phyloP scores from a whole-genome alignment of 2,797 vertebrate genomes.

The Lagodon rhomboides region DNA sequence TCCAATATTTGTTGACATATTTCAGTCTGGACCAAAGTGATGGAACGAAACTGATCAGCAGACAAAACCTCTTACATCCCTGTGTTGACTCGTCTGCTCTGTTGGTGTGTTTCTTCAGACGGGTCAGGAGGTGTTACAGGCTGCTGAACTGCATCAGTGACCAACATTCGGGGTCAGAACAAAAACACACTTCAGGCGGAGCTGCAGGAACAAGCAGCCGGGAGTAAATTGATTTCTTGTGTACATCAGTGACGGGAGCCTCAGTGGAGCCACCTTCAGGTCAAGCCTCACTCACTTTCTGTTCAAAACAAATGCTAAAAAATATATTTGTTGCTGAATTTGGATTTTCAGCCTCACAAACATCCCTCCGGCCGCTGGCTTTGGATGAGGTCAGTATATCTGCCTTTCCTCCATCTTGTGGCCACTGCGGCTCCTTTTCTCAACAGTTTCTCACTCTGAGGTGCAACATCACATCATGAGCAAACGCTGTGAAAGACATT shows the following conservation, averaged over 20 bases:
- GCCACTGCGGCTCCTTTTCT: neutral
- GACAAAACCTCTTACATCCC: neutral
- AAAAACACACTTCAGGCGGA: conserved; percentile 18
- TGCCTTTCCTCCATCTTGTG: neutral
- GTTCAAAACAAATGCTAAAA: neutral
- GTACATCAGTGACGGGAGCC: neutral
- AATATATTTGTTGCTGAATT: neutral
- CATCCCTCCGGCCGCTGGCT: neutral
- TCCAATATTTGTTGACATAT: neutral
- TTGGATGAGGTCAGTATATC: neutral
- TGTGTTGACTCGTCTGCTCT: neutral
- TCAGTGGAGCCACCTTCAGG: neutral
- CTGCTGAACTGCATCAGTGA: conserved; percentile 7
- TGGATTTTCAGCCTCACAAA: conserved; percentile 11
- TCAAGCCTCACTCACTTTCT: conserved; percentile 10
- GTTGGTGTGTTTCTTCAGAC: neutral
- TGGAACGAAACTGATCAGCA: neutral
- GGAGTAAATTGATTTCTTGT: conserved; percentile 1
- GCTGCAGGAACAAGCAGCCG: neutral
- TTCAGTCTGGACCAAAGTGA: neutral
- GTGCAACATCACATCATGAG: conserved; percentile 9
- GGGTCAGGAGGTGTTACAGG: neutral
- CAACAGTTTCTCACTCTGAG: conserved; percentile 10
- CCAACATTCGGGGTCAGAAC: neutral
- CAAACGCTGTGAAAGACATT: conserved; percentile 50